Evolutionary conservation across 2,113 vertebrate species (phyloP), one percentile per base, ranked within the genome.

Genomic region (Lepisosteus osseus): DNA sequence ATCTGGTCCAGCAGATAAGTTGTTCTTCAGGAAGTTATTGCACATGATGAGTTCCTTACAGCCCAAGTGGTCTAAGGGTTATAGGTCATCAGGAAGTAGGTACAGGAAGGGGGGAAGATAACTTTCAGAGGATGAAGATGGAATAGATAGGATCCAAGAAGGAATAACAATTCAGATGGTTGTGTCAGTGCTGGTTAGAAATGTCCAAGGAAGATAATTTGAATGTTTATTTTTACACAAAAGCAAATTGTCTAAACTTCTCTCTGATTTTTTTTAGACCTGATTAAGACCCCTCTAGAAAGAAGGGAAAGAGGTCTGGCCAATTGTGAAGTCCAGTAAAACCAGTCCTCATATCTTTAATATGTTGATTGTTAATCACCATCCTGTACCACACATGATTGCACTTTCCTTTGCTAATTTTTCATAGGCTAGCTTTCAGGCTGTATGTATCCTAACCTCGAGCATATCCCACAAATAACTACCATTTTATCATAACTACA

Each of bases 11-110:
- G 0, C 75, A 90, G 94, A 94, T 95, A 94, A 94, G 85, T 74
- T 76, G 12, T 81, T 87, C 81, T 78, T 82, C 92, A 94, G 94
- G 94, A 95, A 94, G 93, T 94, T 76, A 67, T 93, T 88, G 85
- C 87, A 79, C 44, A 82, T 74, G 82, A 94, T 92, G 92, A 94
- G 88, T 83, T 95, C 92, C 92, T 93, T 79, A 79, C 42, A 80
- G 84, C 72, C 79, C 68, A 69, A 81, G 76, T 78, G 66, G 78
- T 75, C 73, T 76, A 54, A 84, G 79, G 71, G 84, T 61, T 73
- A 75, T 77, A 82, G 87, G 78, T 87, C 80, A 80, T 70, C 12
- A 73, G 89, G 82, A 72, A 80, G 79, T 76, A 72, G 83, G 85
- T 79, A 85, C 79, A 82, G 74, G 79, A 80, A 84, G 79, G 71